Conservation (phyloP, 2,888 invertebrate genomes). For the Oithona nana region DNA sequence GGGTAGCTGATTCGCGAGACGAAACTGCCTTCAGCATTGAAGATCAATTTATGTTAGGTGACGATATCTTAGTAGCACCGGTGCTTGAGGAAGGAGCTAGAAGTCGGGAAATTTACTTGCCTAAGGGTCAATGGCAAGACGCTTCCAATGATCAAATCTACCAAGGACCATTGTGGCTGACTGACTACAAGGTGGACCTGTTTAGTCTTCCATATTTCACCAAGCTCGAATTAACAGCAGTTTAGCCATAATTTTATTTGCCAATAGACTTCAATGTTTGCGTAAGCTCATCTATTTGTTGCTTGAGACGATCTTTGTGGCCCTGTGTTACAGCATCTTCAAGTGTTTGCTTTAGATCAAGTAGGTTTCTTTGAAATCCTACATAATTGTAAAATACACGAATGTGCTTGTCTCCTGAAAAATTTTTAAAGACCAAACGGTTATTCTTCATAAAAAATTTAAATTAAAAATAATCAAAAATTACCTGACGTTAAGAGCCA, state of each 20-base stretch:
- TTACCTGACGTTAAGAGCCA: slow-evolving; percentile 50
- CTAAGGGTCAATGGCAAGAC: slow-evolving; percentile 46
- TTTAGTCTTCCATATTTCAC: slow-evolving; percentile 47
- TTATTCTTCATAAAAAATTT: too few species aligned
- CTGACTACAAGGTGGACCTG: slow-evolving; percentile 44
- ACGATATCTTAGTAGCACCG: slow-evolving; percentile 56
- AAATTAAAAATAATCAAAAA: too few species aligned
- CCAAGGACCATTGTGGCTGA: slow-evolving; percentile 36
- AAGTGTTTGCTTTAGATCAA: slow-evolving; percentile 24
- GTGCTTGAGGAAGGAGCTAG: slow-evolving; percentile 41
- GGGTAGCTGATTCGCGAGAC: slow-evolving; percentile 47
- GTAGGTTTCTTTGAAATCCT: slow-evolving; percentile 36
- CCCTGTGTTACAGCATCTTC: background rate
- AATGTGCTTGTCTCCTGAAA: slow-evolving; percentile 55
- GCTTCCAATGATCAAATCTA: slow-evolving; percentile 13
- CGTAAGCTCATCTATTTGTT: background rate
- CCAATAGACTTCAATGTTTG: background rate
- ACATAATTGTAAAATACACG: slow-evolving; percentile 57
- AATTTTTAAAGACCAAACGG: too few species aligned
- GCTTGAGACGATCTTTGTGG: background rate
- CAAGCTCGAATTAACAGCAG: too few species aligned
- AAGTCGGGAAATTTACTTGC: slow-evolving; percentile 51
- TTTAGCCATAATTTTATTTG: too few species aligned
- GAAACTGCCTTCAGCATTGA: slow-evolving; percentile 34
- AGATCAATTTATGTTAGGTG: slow-evolving; percentile 49